A percentile compares a stretch with the other conserved stretches of the same genome.
phyloP scores from a whole-genome alignment of 1,140 invertebrate species.

The Drosophila subobscura region DNA sequence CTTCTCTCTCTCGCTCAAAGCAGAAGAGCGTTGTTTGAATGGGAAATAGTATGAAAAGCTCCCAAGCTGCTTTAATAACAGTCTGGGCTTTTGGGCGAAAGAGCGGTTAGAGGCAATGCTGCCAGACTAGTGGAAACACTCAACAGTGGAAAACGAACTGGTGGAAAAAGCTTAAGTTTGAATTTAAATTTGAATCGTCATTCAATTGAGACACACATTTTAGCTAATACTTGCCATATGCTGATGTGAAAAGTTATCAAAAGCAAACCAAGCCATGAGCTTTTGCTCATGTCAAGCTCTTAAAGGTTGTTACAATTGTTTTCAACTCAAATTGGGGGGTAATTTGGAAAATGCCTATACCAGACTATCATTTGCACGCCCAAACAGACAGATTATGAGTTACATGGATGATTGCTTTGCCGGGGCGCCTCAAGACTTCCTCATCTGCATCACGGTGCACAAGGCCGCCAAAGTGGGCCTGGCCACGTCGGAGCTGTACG shows the following conservation, averaged over 20 bases:
- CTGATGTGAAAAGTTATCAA: background rate
- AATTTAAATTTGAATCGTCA: conserved; percentile 15
- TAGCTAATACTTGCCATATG: too few species aligned
- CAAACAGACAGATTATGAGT: conserved; percentile 39
- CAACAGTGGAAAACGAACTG: too few species aligned
- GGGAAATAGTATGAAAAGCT: too few species aligned
- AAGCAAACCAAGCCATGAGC: conserved; percentile 31
- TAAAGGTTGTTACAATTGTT: conserved; percentile 13
- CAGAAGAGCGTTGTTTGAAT: too few species aligned
- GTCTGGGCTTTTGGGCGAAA: too few species aligned
- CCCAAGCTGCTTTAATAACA: too few species aligned
- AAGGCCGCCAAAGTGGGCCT: conserved; percentile 70
- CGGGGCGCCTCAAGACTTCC: conserved; percentile 68
- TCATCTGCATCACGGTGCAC: conserved; percentile 77
- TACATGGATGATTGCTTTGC: conserved; percentile 64
- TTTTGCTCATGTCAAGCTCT: conserved; percentile 24
- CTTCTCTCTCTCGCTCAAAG: too few species aligned
- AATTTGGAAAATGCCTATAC: conserved; percentile 14
- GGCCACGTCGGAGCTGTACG: conserved; percentile 85
- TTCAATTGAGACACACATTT: background rate
- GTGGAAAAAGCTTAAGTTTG: too few species aligned
- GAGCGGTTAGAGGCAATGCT: too few species aligned
- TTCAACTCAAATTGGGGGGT: conserved; percentile 14
- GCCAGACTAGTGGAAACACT: too few species aligned
- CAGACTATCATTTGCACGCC: background rate